Conservation (phyloP, 2,113 vertebrate genomes). For the Semnornis frantzii region DNA sequence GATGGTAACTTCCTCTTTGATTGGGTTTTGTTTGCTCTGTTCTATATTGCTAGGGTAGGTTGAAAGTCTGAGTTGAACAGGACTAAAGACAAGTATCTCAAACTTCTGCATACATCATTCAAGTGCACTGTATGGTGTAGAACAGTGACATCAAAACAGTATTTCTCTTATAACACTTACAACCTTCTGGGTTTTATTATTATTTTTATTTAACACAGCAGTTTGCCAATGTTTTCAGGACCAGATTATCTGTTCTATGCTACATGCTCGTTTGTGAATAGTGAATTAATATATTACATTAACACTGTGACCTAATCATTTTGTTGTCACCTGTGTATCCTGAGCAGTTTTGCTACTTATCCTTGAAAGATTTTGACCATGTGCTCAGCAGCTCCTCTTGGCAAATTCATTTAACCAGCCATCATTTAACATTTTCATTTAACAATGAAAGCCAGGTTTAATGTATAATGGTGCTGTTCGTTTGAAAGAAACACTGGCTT, state of each 20-base stretch:
- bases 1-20: background rate
- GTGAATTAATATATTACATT: slow-evolving; percentile 20
- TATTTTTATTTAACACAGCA: background rate
- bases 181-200: background rate
- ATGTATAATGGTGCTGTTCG: background rate
- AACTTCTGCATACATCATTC: background rate
- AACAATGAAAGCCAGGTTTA: background rate
- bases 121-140: background rate
- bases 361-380: background rate
- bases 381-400: background rate
- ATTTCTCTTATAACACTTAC: background rate
- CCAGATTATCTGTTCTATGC: slow-evolving; percentile 23
- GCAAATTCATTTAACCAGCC: slow-evolving; percentile 7
- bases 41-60: background rate
- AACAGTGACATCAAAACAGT: background rate
- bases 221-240: slow-evolving; percentile 37
- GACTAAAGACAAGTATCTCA: slow-evolving; percentile 26
- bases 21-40: background rate
- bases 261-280: slow-evolving; percentile 21
- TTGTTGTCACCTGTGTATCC: background rate
- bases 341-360: background rate
- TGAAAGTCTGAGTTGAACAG: slow-evolving; percentile 13
- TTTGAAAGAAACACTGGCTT: slow-evolving; percentile 54
- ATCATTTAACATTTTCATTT: background rate
- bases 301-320: slow-evolving; percentile 13